Evolutionary conservation across 2,888 invertebrate species (phyloP), one percentile per base, ranked within the genome.

Genomic region (Drosophila engyochracea): DNA sequence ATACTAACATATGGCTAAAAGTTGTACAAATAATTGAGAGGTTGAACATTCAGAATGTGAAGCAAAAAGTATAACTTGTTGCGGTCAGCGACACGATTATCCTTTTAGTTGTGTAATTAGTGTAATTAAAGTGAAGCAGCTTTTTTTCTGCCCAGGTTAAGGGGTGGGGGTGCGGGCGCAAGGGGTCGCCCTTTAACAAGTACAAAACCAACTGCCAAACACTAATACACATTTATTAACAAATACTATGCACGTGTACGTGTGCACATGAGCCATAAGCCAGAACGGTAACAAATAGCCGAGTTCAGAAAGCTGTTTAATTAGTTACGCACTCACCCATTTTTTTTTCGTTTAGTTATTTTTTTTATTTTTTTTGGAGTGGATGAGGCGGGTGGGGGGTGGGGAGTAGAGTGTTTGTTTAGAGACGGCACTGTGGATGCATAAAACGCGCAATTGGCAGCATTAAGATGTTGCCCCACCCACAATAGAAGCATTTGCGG

Each of bases 21-120:
- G 44, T 57, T 57, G 52, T 9, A 57, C 41, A 58, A 31, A 41
- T 51, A 52, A 51, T 30, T 30, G 22, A 39, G 19, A 47, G 33
- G n/a, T 33, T 49, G 3, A 49, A 49, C 78, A 78, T 62, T 78
- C 55, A 51, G 66, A 59, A 67, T 67, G 57, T 28, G 28, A n/a
- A 16, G 37, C 28, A 30, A 69, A 69, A 69, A 49, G 31, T 55
- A 44, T 51, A 79, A 79, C 74, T 76, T 76, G 76, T 79, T 81
- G 81, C 75, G 86, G 79, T 81, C 77, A 81, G 81, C 76, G 79
- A 91, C 91, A 91, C 73, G 91, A 91, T 90, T 91, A 90, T 91
- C 91, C 92, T 91, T 92, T 91, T 92, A 91, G 85, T 86, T 83
- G 74, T 54, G 86, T 81, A 89, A 87, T 87, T 87, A 89, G 89